Evolutionary conservation across 2,797 vertebrate species (phyloP), one percentile per base, ranked within the genome.

Genomic region (Myiothlypis chrysogaster): DNA sequence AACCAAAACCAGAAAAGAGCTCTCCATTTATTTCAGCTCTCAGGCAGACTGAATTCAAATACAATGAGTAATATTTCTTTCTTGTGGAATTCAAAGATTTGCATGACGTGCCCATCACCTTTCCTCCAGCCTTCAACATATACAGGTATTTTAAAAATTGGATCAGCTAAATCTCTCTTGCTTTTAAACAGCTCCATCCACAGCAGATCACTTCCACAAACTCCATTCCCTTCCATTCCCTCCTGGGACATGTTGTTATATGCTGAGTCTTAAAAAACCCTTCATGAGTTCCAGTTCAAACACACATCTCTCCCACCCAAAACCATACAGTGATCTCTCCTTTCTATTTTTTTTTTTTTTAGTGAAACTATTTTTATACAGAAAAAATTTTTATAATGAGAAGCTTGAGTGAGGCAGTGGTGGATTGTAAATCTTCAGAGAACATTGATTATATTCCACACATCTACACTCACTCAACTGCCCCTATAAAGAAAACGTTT

Each of bases 391-490:
- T 4, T n/a, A 11, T n/a, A 2, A 49, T 6, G 24, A 75, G 21
- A 34, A 76, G 49, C 22, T 52, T 32, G 15, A 50, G 22, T 0
- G 2, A 76, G 57, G 32, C 8, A n/a, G 35, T 30, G 14, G 23
- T 41, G 41, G 28, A 69, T 15, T 15, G 12, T 16, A 41, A 27
- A 44, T 32, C 60, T 44, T 83, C 35, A 57, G 52, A 77, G 19
- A 86, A 34, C 9, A 13, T 24, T 8, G 9, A 30, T 15, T 46
- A 32, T 23, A 68, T 57, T 84, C 34, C 66, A 76, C 41, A 41
- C 5, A 3, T 34, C 46, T 35, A 46, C 0, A 0, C 43, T 17
- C 28, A 69, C 20, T 6, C 15, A 60, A 34, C 34, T 34, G n/a
- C 23, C 30, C 43, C 12, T 23, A 20, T 18, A 27, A 71, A 69